Conservation (phyloP, 2,113 vertebrate species). For the Rhabdomys dilectus region DNA sequence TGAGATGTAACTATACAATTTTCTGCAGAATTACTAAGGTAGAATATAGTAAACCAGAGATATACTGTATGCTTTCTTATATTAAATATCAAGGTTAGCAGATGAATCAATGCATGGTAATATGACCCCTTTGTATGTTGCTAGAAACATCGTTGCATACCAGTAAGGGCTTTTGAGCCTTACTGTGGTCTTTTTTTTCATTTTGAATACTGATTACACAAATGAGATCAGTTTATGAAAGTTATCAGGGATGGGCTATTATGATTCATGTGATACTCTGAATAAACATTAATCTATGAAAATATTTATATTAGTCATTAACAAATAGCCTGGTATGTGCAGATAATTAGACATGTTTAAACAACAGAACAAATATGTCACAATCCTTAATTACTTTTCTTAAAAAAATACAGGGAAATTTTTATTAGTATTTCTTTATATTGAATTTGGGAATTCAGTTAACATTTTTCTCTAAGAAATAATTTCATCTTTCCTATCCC, state of each 20-base stretch:
- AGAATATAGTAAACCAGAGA: background rate
- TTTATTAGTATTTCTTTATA: background rate
- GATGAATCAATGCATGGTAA: background rate
- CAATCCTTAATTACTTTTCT: background rate
- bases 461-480: background rate
- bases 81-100: background rate
- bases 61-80: background rate
- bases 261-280: background rate
- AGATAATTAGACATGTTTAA: background rate
- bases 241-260: background rate
- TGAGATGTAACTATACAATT: background rate
- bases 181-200: background rate
- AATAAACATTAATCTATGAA: background rate
- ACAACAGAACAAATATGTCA: background rate
- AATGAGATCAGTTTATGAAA: background rate
- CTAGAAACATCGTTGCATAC: background rate
- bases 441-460: background rate
- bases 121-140: background rate
- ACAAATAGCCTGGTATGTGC: background rate
- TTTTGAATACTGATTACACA: background rate
- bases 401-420: background rate
- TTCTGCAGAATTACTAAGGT: background rate
- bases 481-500: background rate
- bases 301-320: background rate
- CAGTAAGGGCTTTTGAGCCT: accelerated